A percentile compares a stretch with the other conserved stretches of the same genome.
Conservation (phyloP, 1,140 invertebrate genomes). For the Danaus melanippus region DNA sequence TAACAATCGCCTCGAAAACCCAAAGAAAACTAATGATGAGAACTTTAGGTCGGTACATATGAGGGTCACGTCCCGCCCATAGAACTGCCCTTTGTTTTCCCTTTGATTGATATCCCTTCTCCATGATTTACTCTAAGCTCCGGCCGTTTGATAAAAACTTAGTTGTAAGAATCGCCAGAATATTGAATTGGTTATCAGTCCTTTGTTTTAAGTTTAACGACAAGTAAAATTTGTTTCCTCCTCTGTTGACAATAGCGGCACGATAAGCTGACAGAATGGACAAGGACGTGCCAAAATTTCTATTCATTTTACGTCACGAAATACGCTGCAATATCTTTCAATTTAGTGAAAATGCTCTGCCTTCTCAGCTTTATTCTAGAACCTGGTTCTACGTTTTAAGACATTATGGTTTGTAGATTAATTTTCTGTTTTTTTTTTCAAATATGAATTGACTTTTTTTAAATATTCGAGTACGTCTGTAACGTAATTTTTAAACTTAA, state of each 20-base stretch:
- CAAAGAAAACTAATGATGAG: slow-evolving; percentile 32
- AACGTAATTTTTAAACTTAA: too few species aligned
- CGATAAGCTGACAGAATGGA: slow-evolving; percentile 18
- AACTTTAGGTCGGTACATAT: slow-evolving; percentile 31
- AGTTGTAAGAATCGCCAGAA: slow-evolving; percentile 31
- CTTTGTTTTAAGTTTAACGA: slow-evolving; percentile 31
- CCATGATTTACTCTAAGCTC: slow-evolving; percentile 37
- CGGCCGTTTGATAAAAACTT: slow-evolving; percentile 29
- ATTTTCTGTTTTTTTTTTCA: too few species aligned
- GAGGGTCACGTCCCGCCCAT: slow-evolving; percentile 33
- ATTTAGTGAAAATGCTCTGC: too few species aligned
- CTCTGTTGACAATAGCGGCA: slow-evolving; percentile 28
- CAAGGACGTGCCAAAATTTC: slow-evolving; percentile 19
- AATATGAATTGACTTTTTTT: too few species aligned
- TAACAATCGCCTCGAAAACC: slow-evolving; percentile 22
- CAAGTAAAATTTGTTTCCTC: slow-evolving; percentile 35
- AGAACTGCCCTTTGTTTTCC: slow-evolving; percentile 37
- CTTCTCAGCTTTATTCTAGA: too few species aligned
- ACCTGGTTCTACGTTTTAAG: too few species aligned
- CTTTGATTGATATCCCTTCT: slow-evolving; percentile 54
- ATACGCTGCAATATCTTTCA: slow-evolving; percentile 11
- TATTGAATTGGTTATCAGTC: slow-evolving; percentile 33
- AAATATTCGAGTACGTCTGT: too few species aligned
- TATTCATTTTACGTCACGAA: slow-evolving; percentile 12
- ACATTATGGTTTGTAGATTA: too few species aligned